Base-by-base conservation (phyloP, 1,140 invertebrate genomes). In the Hirudo medicinalis region DNA sequence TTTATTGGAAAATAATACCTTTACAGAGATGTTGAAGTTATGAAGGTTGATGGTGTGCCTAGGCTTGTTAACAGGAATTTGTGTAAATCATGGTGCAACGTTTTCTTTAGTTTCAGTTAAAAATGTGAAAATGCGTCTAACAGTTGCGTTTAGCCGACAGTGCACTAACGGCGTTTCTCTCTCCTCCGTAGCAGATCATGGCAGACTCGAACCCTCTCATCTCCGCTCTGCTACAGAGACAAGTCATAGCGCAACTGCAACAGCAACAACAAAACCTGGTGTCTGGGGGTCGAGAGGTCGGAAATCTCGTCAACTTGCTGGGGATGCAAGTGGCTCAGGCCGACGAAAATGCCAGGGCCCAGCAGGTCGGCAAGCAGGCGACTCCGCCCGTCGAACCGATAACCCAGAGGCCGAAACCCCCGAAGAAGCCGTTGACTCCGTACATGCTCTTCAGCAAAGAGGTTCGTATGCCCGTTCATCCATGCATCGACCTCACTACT, bases 381-480 rank as follows among this genome's bases (percentile, higher is more conserved):
- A 63, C 57, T 1, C 43, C 43, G 43, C 43, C 43, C 43, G 43
- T 13, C 43, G 43, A 49, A 9, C 11, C 43, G 43, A 63, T 22
- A 15, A n/a, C 57, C 11, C 36, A 25, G 29, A 36, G 69, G 53
- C 69, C 69, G n/a, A 36, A 53, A 25, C 69, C 69, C 20, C 69
- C 69, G 15, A 70, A 70, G 49, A 70, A 70, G 29, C 69, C 69
- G 20, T n/a, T 70, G 69, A 70, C 69, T 0, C 69, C 69, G n/a
- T 70, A 70, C 43, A 70, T 70, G 69, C 69, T 70, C 20, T 70
- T 70, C 69, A 70, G 69, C 53, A 70, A 70, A 54, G 69, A 70
- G 53, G 69, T 70, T 20, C 15, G 69, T 70, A n/a, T 0, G 29
- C 11, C 57, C 43, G 5, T 49, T 9, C 13, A 9, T 49, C 43